Evolutionary conservation across 37 sponge, comb jelly and placozoan genomes (phyloP).

Genomic region (Mnemiopsis leidyi): DNA sequence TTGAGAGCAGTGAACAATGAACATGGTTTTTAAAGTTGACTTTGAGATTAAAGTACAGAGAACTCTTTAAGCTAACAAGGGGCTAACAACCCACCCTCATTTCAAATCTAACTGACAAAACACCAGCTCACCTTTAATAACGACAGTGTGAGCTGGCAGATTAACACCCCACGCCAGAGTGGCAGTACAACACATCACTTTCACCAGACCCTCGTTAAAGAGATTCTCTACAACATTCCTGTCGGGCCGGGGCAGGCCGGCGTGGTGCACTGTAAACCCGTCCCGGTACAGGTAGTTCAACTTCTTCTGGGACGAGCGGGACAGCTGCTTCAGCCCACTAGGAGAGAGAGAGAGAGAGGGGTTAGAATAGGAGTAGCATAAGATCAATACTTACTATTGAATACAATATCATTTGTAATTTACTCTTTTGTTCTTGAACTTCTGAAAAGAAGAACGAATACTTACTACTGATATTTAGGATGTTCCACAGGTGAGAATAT

Average conservation of each 20-base stretch:
- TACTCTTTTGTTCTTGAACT: too few species aligned
- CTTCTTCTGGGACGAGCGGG: constrained; percentile 80
- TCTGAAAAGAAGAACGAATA: too few species aligned
- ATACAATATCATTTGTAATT: not conserved
- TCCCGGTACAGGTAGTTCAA: constrained; percentile 83
- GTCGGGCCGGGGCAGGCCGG: constrained; percentile 92
- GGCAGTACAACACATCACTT: constrained; percentile 93
- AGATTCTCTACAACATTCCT: constrained; percentile 89
- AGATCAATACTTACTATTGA: not conserved
- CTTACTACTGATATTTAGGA: constrained; percentile 60
- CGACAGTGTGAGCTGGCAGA: constrained; percentile 94
- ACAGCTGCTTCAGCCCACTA: constrained; percentile 69
- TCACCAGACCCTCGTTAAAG: constrained; percentile 82
- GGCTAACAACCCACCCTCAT: too few species aligned
- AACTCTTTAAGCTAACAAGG: too few species aligned
- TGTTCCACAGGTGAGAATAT: constrained; percentile 72
- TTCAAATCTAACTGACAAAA: too few species aligned
- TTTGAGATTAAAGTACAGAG: too few species aligned
- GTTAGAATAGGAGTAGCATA: too few species aligned
- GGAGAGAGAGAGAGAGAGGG: not conserved
- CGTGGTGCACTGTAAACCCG: constrained; percentile 96
- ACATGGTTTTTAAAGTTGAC: too few species aligned
- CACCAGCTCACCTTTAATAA: constrained; percentile 90
- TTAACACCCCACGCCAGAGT: constrained; percentile 99
- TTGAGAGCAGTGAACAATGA: too few species aligned